A percentile compares a stretch with the other conserved stretches of the same genome.
phyloP scores from a whole-genome alignment of 2,888 invertebrate species.

The Thecocarcelia acutangulata region DNA sequence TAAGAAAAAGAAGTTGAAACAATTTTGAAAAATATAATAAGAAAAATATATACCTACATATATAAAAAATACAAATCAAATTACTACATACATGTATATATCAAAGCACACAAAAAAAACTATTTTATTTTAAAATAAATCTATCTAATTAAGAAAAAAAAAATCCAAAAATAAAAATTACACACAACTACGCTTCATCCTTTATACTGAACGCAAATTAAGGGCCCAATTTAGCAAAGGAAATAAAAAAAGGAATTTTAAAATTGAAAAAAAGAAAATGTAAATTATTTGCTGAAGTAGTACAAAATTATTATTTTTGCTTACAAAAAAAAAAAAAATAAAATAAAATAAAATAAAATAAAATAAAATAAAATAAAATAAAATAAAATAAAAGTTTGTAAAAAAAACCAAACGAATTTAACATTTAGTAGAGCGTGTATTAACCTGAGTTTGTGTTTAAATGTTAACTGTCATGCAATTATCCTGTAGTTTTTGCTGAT shows the following conservation, averaged over 20 bases:
- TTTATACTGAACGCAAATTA: slow-evolving; percentile 58
- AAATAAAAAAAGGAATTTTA: slow-evolving; percentile 4
- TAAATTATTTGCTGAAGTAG: slow-evolving; percentile 45
- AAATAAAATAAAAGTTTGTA: neutral
- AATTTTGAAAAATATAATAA: neutral
- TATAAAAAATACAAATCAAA: too few species aligned
- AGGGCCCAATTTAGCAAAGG: slow-evolving; percentile 61
- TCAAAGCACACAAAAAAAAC: neutral
- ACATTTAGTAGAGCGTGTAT: neutral
- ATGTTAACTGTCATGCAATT: slow-evolving; percentile 5
- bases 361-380: slow-evolving; percentile 10
- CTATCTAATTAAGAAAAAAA: neutral
- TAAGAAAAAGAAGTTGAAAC: slow-evolving; percentile 5
- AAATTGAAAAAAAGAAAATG: slow-evolving; percentile 24
- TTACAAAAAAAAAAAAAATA: slow-evolving; percentile 13
- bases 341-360: neutral
- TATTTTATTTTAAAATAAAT: slow-evolving; percentile 18
- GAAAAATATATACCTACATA: too few species aligned
- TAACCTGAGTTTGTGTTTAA: neutral
- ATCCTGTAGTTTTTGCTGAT: neutral
- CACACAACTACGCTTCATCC: slow-evolving; percentile 49
- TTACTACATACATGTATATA: too few species aligned
- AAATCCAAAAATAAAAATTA: neutral
- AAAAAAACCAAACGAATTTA: neutral
- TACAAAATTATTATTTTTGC: slow-evolving; percentile 20